phyloP scores from a whole-genome alignment of 2,888 invertebrate genomes.

The Sthenelais limicola region DNA sequence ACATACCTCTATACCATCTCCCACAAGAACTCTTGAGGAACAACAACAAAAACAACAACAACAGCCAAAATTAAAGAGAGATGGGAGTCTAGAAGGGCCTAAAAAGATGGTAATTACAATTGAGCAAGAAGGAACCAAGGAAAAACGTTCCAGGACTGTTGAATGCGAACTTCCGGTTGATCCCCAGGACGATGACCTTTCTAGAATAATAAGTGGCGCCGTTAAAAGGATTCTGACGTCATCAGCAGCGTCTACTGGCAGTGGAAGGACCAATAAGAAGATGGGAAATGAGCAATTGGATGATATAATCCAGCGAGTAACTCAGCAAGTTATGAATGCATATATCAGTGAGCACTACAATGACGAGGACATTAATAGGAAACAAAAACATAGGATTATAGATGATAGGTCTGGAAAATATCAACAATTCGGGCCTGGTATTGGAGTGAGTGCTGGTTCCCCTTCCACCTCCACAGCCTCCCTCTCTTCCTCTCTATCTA shows the following conservation, averaged over 20 bases:
- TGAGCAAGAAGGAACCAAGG: conserved; percentile 24
- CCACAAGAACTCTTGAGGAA: too few relatives aligned
- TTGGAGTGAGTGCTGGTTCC: too few relatives aligned
- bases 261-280: background rate
- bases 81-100: conserved; percentile 23
- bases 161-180: conserved; percentile 21
- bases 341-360: conserved; percentile 14
- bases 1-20: too few relatives aligned
- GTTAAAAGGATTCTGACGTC: conserved; percentile 27
- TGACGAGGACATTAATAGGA: too few relatives aligned
- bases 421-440: too few relatives aligned
- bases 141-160: conserved; percentile 11
- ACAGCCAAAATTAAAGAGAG: conserved; percentile 4
- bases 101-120: conserved; percentile 32
- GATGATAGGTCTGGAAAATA: too few relatives aligned
- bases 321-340: conserved; percentile 20
- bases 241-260: background rate
- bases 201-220: conserved; percentile 18
- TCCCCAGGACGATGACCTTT: background rate
- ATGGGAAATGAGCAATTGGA: conserved; percentile 10
- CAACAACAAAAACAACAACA: conserved; percentile 10
- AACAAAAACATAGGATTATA: too few relatives aligned
- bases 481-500: too few relatives aligned
- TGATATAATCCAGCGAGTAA: conserved; percentile 35
- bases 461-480: too few relatives aligned